Evolutionary conservation across 2,888 invertebrate genomes (phyloP).

Genomic region (Heteropelma amictum): DNA sequence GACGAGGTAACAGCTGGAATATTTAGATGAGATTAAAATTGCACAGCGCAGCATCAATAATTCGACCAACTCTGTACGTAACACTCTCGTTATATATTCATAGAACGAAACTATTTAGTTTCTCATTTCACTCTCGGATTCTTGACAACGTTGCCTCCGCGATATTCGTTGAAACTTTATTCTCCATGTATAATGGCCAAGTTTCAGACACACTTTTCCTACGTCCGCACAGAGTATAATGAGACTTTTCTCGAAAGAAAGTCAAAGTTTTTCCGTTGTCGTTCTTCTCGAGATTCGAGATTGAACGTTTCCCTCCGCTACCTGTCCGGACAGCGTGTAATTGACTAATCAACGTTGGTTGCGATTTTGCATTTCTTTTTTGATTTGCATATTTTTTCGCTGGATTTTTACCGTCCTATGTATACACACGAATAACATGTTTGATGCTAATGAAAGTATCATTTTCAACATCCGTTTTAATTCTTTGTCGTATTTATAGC

Average conservation of each 20-base stretch:
- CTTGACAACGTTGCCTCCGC: slow-evolving; percentile 12
- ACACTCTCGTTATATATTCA: slow-evolving; percentile 45
- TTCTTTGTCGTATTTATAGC: no score
- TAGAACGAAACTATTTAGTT: slow-evolving; percentile 34
- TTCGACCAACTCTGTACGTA: not conserved
- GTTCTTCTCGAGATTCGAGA: slow-evolving; percentile 19
- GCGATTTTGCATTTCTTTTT: not conserved
- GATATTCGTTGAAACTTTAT: slow-evolving; percentile 47
- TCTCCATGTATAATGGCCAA: slow-evolving; percentile 4
- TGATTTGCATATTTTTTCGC: no score
- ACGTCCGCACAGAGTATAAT: slow-evolving; percentile 9
- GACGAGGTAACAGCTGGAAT: slow-evolving; percentile 31
- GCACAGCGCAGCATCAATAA: slow-evolving; percentile 23
- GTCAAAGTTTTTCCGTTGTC: slow-evolving; percentile 38
- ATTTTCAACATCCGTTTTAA: no score
- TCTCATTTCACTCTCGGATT: slow-evolving; percentile 9
- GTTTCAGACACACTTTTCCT: slow-evolving; percentile 5
- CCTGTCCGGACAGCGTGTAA: not conserved
- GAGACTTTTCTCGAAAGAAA: slow-evolving; percentile 24
- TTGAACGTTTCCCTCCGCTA: slow-evolving; percentile 9
- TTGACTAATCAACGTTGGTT: not conserved
- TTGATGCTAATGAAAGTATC: not conserved
- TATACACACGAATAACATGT: not conserved
- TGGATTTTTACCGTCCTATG: no score
- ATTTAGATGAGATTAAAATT: slow-evolving; percentile 4